phyloP scores from a whole-genome alignment of 2,888 invertebrate genomes.

The Crossocerus cetratus region DNA sequence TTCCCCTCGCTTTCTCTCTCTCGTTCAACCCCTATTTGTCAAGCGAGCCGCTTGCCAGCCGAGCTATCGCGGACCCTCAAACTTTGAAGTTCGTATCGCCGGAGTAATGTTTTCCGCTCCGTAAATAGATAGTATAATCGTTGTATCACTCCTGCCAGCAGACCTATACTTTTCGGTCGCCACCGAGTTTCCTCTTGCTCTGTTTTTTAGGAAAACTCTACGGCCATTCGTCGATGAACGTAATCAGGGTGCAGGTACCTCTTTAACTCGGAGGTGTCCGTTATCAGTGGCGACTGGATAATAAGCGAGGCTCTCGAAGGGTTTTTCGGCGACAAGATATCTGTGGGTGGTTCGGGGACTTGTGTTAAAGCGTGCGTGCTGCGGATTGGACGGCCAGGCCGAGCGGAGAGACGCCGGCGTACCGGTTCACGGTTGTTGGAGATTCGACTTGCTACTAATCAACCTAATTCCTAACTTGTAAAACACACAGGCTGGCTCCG shows the following conservation, averaged over 20 bases:
- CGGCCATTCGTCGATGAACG: neutral
- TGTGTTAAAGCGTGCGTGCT: constrained; percentile 10
- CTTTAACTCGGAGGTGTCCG: neutral
- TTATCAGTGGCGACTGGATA: constrained; percentile 6
- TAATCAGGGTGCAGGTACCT: neutral
- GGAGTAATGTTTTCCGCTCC: constrained; percentile 49
- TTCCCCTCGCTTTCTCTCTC: constrained; percentile 10
- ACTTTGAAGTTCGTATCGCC: constrained; percentile 39
- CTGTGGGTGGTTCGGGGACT: neutral
- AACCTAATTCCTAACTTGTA: constrained; percentile 77
- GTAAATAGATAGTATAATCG: constrained; percentile 39
- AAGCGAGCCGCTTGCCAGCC: constrained; percentile 27
- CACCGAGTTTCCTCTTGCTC: neutral
- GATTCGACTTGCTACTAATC: constrained; percentile 72
- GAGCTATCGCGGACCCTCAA: constrained; percentile 37
- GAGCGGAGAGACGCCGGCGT: constrained; percentile 33
- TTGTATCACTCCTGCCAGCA: constrained; percentile 11
- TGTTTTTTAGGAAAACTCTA: neutral
- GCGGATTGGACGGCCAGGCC: constrained; percentile 19
- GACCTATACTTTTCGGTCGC: neutral
- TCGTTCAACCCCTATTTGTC: constrained; percentile 49
- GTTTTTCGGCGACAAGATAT: neutral
- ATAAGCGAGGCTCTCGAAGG: too few relatives aligned
- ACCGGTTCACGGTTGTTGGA: constrained; percentile 53
- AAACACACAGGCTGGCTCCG: constrained; percentile 74